A percentile compares a stretch with the other conserved stretches of the same genome.
phyloP scores from a whole-genome alignment of 2,888 invertebrate species.

The Physocephala rufipes region DNA sequence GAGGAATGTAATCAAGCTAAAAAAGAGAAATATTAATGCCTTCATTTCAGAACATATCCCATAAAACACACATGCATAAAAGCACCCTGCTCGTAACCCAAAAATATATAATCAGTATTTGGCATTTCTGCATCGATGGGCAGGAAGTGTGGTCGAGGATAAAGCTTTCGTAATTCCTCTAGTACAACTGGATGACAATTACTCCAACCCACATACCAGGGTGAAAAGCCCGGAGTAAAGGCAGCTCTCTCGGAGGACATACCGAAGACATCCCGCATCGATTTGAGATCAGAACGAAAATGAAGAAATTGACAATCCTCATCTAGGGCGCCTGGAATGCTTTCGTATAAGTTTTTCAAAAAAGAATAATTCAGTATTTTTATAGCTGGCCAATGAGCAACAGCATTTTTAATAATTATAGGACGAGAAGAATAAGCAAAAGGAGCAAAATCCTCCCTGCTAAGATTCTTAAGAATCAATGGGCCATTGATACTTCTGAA shows the following conservation, averaged over 20 bases:
- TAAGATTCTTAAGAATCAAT: conserved; percentile 74
- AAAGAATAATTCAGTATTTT: conserved; percentile 73
- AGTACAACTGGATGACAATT: conserved; percentile 87
- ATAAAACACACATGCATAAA: conserved; percentile 79
- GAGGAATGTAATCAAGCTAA: conserved; percentile 88
- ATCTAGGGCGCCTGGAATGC: conserved; percentile 76
- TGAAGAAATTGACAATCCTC: conserved; percentile 88
- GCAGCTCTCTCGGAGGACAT: conserved; percentile 75
- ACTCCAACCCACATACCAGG: conserved; percentile 94
- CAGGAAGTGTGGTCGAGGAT: conserved; percentile 84
- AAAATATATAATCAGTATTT: conserved; percentile 88
- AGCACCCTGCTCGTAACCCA: conserved; percentile 90
- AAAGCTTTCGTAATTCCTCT: conserved; percentile 77
- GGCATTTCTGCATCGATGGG: conserved; percentile 90
- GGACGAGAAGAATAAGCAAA: conserved; percentile 84
- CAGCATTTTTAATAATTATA: conserved; percentile 80
- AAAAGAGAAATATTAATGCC: conserved; percentile 44
- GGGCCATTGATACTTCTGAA: conserved; percentile 72
- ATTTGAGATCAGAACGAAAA: conserved; percentile 83
- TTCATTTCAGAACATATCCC: background rate
- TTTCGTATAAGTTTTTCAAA: conserved; percentile 76
- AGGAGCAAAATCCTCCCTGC: conserved; percentile 73
- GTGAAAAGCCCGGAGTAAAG: conserved; percentile 70
- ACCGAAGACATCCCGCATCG: conserved; percentile 78
- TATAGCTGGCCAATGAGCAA: conserved; percentile 80